Conservation (phyloP, 2,113 vertebrate genomes). For the Gulo gulo region DNA sequence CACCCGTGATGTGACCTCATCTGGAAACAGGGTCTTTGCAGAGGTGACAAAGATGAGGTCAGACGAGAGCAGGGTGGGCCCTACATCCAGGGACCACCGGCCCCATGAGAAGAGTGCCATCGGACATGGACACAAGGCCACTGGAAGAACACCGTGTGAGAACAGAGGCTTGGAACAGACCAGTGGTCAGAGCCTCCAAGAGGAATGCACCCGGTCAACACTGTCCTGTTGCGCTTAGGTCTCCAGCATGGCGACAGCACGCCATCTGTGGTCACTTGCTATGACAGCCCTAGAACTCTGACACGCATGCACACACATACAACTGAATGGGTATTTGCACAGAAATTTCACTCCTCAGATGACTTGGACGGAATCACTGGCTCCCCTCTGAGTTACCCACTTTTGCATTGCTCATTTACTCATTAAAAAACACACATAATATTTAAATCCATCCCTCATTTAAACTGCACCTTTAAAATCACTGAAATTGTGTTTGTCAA, state of each 20-base stretch:
- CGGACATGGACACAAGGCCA: neutral
- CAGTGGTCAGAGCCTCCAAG: accelerated
- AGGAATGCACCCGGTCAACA: accelerated
- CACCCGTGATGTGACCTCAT: accelerated
- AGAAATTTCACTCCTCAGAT: neutral
- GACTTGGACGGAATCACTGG: neutral
- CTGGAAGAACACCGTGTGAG: accelerated
- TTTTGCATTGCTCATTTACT: neutral
- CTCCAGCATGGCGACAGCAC: neutral
- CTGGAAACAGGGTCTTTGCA: neutral
- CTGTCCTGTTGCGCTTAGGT: accelerated
- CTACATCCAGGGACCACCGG: accelerated
- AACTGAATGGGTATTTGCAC: accelerated
- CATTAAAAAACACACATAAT: neutral
- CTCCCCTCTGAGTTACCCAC: neutral
- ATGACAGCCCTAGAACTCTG: neutral
- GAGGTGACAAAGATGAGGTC: neutral
- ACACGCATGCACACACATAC: accelerated
- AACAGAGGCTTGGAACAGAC: neutral
- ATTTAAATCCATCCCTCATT: neutral
- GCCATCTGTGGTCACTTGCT: accelerated
- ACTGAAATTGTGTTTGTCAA: neutral
- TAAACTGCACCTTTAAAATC: neutral
- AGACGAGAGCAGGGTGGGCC: accelerated
- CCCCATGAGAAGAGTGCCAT: neutral